A percentile compares a stretch with the other conserved stretches of the same genome.
These are phyloP conservation scores for Drosophila lacertosa DNA, from an alignment of 1,140 invertebrate species.

Conservation along the genomic window DNA sequence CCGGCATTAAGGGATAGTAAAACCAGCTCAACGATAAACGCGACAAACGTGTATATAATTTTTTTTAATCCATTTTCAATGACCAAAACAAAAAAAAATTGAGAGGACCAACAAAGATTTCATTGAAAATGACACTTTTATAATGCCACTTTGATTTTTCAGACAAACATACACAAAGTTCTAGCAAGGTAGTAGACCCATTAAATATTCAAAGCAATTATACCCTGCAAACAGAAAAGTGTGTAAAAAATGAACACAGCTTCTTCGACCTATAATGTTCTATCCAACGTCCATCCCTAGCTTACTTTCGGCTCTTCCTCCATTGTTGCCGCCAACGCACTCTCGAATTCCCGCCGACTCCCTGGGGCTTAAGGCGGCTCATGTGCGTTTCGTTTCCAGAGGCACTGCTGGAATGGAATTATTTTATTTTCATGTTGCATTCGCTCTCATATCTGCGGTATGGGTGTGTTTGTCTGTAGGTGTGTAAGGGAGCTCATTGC, in stretches of 20 bases:
- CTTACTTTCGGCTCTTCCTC: background rate
- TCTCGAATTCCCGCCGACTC: conserved; percentile 47
- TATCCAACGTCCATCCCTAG: background rate
- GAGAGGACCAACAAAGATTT: conserved; percentile 9
- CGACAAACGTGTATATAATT: background rate
- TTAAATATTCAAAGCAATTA: conserved; percentile 74
- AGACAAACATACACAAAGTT: background rate
- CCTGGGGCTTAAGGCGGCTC: conserved; percentile 49
- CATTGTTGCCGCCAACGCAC: conserved; percentile 57
- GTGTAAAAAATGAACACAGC: background rate
- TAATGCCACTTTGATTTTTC: conserved; percentile 15
- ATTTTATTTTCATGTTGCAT: conserved; percentile 34
- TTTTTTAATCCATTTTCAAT: background rate
- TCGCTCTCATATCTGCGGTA: conserved; percentile 14
- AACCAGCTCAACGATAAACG: background rate
- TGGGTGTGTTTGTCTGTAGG: conserved; percentile 3
- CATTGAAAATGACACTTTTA: conserved; percentile 1
- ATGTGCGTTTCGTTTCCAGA: conserved; percentile 24
- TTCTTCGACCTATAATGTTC: background rate
- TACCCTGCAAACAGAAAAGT: conserved; percentile 16
- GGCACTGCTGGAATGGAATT: conserved; percentile 21
- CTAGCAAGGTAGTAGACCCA: conserved; percentile 21
- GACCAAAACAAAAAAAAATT: background rate
- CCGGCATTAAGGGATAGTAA: background rate
- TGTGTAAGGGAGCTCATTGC: conserved; percentile 18